Conservation (phyloP, 2,888 invertebrate genomes). For the Dinocampus coccinellae region DNA sequence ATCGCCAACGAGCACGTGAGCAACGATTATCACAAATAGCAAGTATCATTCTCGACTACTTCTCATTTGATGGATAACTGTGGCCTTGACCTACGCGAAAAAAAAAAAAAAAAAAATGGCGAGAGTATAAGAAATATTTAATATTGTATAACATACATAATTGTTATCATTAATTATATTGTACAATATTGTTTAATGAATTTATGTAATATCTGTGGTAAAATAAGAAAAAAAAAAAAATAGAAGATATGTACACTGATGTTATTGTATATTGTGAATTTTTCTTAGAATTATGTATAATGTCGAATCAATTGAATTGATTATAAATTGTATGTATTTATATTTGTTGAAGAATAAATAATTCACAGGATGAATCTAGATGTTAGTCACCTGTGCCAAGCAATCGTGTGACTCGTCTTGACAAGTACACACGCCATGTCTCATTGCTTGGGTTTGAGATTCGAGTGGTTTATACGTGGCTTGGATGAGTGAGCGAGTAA, state of each 20-base stretch:
- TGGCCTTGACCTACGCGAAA: conserved; percentile 32
- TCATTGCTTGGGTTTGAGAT: background rate
- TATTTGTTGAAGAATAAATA: background rate
- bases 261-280: too few species aligned
- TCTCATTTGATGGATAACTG: conserved; percentile 19
- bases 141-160: too few species aligned
- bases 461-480: conserved; percentile 12
- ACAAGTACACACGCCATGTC: conserved; percentile 7
- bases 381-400: conserved; percentile 35
- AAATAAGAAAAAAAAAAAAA: background rate
- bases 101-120: background rate
- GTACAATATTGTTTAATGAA: too few species aligned
- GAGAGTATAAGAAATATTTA: background rate
- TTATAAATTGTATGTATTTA: background rate
- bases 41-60: conserved; percentile 18
- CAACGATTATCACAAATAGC: conserved; percentile 29
- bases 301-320: background rate
- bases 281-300: too few species aligned
- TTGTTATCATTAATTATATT: background rate
- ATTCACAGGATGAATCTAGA: conserved; percentile 23
- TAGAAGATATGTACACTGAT: background rate
- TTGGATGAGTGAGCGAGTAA: conserved; percentile 5
- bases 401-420: conserved; percentile 25
- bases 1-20: conserved; percentile 22
- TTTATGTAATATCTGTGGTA: background rate